A percentile compares a stretch with the other conserved stretches of the same genome.
These are phyloP conservation scores for Agonum fuliginosum DNA, from an alignment of 2,888 invertebrate species.

Conservation along the genomic window DNA sequence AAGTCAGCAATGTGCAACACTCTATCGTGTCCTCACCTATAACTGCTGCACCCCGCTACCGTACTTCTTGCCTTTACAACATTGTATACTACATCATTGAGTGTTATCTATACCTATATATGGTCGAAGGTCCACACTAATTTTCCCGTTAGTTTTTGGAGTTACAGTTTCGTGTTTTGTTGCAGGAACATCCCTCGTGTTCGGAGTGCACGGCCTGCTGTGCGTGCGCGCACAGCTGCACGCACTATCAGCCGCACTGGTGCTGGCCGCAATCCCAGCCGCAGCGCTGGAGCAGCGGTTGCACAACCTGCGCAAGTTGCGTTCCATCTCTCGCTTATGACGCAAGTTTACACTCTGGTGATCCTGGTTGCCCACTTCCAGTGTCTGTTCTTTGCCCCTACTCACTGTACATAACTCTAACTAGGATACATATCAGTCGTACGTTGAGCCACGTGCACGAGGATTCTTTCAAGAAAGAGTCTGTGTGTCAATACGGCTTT, in stretches of 20 bases:
- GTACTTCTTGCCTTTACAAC: no score
- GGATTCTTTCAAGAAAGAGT: no score
- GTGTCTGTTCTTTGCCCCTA: neutral
- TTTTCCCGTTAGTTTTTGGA: neutral
- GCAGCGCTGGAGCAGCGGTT: conserved; percentile 75
- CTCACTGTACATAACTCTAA: conserved; percentile 4
- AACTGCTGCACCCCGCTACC: no score
- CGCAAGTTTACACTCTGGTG: conserved; percentile 65
- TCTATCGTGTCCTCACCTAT: no score
- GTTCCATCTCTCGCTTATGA: conserved; percentile 71
- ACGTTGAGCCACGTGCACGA: no score
- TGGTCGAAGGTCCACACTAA: no score
- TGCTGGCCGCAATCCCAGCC: conserved; percentile 75
- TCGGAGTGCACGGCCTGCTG: conserved; percentile 78
- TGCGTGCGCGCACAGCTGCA: conserved; percentile 75
- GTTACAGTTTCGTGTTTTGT: conserved; percentile 64
- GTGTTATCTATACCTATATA: no score
- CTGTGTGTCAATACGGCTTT: no score
- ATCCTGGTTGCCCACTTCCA: neutral
- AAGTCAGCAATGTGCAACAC: no score
- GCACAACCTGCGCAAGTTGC: conserved; percentile 69
- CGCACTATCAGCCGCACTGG: conserved; percentile 72
- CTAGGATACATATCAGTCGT: conserved; percentile 23
- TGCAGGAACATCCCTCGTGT: conserved; percentile 79
- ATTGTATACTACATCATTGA: no score